Evolutionary conservation across 1,140 invertebrate genomes (phyloP), one percentile per base, ranked within the genome.

Genomic region (Drosophila littoralis): DNA sequence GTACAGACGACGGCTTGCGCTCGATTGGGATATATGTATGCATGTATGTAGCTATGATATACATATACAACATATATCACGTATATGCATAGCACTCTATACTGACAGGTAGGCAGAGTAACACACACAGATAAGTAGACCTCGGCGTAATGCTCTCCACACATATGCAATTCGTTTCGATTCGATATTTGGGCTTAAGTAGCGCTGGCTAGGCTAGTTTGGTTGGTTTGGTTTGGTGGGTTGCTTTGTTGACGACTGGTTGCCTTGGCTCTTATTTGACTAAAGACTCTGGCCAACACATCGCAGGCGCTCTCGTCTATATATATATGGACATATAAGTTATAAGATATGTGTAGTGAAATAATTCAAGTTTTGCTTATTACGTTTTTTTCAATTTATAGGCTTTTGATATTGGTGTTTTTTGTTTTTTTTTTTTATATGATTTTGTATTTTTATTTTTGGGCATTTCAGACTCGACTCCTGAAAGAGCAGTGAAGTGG

Each of bases 181-280:
- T 81, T 69, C 68, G 73, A 52, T 81, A 67, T 83, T 80, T 82
- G 80, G 83, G 80, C 77, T 81, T 79, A n/a, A n/a, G n/a, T 79
- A 86, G 83, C 79, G 82, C 82, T 86, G 83, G 83, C 80, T 90
- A 78, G 68, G n/a, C n/a, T n/a, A n/a, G n/a, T n/a, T n/a, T 70
- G 79, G 72, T 70, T 83, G 63, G 63, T 52, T 68, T 45, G 65
- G 52, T 67, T 57, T 51, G 58, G n/a, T 83, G 63, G 63, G 61
- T 68, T 45, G 65, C 43, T 67, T 57, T 51, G 58, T 67, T 58
- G 52, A 17, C 71, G n/a, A n/a, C 3, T 86, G 67, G 67, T 75
- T 69, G 65, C 50, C 59, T 58, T 60, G 38, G 63, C 48, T 60
- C 54, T 67, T 59, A 58, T 59, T 75, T 70, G 66, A 70, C 72